These are phyloP conservation scores for Beris chalybata DNA, from an alignment of 2,888 invertebrate genomes.

Conservation along the genomic window DNA sequence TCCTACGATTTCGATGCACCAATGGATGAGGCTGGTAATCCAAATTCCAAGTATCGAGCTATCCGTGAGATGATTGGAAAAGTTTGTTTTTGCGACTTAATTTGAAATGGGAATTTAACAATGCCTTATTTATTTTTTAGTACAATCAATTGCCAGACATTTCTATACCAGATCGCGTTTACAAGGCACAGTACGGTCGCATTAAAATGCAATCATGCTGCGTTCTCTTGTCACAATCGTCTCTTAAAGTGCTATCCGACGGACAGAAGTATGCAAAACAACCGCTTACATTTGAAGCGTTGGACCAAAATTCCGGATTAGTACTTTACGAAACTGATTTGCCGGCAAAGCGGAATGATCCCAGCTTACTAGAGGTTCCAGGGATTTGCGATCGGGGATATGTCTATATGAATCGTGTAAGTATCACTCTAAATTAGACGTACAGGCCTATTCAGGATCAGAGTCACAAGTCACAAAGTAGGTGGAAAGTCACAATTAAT, in stretches of 20 bases:
- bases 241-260: conserved; percentile 50
- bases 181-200: conserved; percentile 68
- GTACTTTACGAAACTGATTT: conserved; percentile 65
- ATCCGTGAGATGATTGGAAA: conserved; percentile 65
- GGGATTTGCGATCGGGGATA: conserved; percentile 71
- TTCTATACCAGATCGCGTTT: conserved; percentile 61
- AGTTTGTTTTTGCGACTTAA: conserved; percentile 50
- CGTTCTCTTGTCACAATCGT: conserved; percentile 55
- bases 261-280: conserved; percentile 44
- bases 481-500: no score
- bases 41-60: conserved; percentile 77
- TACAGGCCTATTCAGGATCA: no score
- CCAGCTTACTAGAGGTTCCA: conserved; percentile 55
- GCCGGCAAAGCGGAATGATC: conserved; percentile 50
- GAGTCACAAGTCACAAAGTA: no score
- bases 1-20: conserved; percentile 94
- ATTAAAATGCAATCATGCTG: conserved; percentile 60
- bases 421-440: conserved; percentile 37
- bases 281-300: conserved; percentile 67
- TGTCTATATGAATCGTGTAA: conserved; percentile 66
- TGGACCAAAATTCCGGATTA: conserved; percentile 65
- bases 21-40: conserved; percentile 86
- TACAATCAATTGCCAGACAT: conserved; percentile 61
- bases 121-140: conserved; percentile 54
- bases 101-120: no score